Percentiles rank a stretch among this genome's conserved stretches.
These are phyloP conservation scores for Manis pentadactyla DNA, from an alignment of 2,797 vertebrate genomes.

Conservation along the genomic window DNA sequence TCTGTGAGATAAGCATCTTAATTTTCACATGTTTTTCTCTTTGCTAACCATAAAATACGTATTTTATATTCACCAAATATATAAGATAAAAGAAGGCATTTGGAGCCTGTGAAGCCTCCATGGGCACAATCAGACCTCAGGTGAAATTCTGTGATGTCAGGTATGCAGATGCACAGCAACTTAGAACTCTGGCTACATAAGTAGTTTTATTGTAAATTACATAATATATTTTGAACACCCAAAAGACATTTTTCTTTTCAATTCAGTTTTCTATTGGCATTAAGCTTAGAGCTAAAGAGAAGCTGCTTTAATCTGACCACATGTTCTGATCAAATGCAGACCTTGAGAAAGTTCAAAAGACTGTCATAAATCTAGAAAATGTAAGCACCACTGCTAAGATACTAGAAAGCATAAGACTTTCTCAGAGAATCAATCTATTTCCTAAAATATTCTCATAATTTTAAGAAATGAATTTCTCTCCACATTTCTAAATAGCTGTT, in stretches of 20 bases:
- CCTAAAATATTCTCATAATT: conserved; percentile 16
- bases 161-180: conserved; percentile 31
- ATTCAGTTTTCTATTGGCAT: conserved; percentile 14
- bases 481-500: conserved; percentile 18
- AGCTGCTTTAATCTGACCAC: conserved; percentile 34
- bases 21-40: neutral
- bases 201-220: conserved; percentile 1
- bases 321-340: conserved; percentile 18
- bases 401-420: neutral
- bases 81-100: conserved; percentile 75
- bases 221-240: neutral
- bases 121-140: conserved; percentile 59
- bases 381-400: neutral
- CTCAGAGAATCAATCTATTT: neutral
- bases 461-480: neutral
- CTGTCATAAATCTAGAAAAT: neutral
- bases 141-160: conserved; percentile 71
- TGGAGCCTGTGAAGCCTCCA: conserved; percentile 66
- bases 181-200: neutral
- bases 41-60: conserved; percentile 46
- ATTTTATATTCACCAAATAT: conserved; percentile 32
- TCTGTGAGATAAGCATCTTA: conserved; percentile 35
- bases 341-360: conserved; percentile 27
- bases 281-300: conserved; percentile 26
- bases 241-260: conserved; percentile 30